Evolutionary conservation across 2,113 vertebrate genomes (phyloP).

Genomic region (Alethe castanea): DNA sequence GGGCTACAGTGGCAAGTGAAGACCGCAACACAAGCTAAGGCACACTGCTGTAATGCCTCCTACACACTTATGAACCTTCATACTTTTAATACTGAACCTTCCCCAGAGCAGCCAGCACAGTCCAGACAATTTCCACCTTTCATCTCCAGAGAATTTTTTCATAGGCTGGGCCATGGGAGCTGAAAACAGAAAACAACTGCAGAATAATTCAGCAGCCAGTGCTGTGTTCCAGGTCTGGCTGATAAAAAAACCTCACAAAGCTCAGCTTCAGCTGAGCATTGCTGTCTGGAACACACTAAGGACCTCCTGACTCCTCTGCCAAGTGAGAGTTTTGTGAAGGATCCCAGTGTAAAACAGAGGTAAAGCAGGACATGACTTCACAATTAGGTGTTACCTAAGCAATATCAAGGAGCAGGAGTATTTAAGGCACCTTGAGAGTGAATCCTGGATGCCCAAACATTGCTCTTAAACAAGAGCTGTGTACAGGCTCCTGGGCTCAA

Average conservation of each 20-base stretch:
- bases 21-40: background rate
- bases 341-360: background rate
- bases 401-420: background rate
- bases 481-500: background rate
- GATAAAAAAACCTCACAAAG: background rate
- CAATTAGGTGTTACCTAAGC: background rate
- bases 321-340: background rate
- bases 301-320: background rate
- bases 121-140: background rate
- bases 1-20: background rate
- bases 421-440: background rate
- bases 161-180: background rate
- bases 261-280: background rate
- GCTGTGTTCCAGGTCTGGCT: background rate
- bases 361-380: background rate
- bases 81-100: background rate
- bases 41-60: background rate
- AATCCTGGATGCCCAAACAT: background rate
- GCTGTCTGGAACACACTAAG: background rate
- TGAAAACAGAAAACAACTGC: background rate
- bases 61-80: accelerated
- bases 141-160: background rate
- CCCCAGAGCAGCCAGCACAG: background rate
- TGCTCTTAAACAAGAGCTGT: background rate
- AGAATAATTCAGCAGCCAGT: background rate